A percentile compares a stretch with the other conserved stretches of the same genome.
phyloP scores from a whole-genome alignment of 2,113 vertebrate genomes.

The Malurus melanocephalus region DNA sequence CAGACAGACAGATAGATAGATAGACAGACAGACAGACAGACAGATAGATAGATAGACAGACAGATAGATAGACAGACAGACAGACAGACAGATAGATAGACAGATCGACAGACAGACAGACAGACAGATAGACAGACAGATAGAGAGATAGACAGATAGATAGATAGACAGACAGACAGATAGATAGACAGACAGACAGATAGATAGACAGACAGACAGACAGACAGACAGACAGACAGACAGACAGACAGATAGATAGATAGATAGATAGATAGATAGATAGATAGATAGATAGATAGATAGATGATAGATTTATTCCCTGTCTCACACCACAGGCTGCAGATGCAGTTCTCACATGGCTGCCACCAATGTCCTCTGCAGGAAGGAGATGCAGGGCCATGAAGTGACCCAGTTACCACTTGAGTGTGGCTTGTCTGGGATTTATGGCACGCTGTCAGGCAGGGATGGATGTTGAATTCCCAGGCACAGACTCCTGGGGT shows the following conservation, averaged over 20 bases:
- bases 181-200: no score
- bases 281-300: no score
- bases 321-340: background rate
- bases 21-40: background rate
- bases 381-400: background rate
- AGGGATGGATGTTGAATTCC: background rate
- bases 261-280: no score
- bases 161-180: no score
- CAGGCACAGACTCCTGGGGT: background rate
- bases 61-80: background rate
- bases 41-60: slow-evolving; percentile 15
- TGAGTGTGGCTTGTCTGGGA: background rate
- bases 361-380: background rate
- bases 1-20: background rate
- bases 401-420: background rate
- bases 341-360: background rate
- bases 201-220: no score
- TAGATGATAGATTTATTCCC: background rate
- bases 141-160: no score
- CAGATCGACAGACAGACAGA: no score
- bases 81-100: background rate
- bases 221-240: no score
- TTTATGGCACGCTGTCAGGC: background rate
- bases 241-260: no score
- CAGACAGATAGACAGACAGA: no score